These are phyloP conservation scores for Herpetotheres cachinnans DNA, from an alignment of 2,113 vertebrate species.

Conservation along the genomic window DNA sequence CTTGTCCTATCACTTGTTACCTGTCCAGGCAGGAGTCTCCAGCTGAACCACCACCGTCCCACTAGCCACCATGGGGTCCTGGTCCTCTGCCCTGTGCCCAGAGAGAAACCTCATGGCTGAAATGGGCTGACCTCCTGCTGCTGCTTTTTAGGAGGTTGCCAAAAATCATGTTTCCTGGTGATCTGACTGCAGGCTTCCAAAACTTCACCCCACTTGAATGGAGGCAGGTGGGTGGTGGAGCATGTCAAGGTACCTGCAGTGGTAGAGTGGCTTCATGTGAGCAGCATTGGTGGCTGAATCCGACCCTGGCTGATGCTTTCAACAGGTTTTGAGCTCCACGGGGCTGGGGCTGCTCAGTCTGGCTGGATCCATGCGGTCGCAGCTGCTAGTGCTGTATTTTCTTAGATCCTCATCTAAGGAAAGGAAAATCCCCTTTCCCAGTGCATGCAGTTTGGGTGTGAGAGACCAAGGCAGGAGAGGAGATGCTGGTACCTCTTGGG, in stretches of 20 bases:
- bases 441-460: neutral
- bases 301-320: neutral
- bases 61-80: neutral
- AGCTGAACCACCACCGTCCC: neutral
- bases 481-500: neutral
- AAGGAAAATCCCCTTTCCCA: neutral
- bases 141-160: neutral
- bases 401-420: neutral
- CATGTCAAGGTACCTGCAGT: neutral
- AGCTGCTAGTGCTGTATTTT: neutral
- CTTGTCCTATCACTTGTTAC: no score
- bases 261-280: neutral
- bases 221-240: neutral
- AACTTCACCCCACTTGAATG: neutral
- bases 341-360: neutral
- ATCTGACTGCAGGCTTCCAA: neutral
- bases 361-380: fast-evolving
- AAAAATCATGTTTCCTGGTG: neutral
- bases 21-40: no score
- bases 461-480: neutral
- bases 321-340: neutral
- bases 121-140: neutral
- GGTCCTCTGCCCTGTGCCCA: neutral
- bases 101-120: neutral
- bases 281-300: neutral